These are phyloP conservation scores for Tenrec ecaudatus DNA, from an alignment of 2,113 vertebrate species.

Conservation along the genomic window DNA sequence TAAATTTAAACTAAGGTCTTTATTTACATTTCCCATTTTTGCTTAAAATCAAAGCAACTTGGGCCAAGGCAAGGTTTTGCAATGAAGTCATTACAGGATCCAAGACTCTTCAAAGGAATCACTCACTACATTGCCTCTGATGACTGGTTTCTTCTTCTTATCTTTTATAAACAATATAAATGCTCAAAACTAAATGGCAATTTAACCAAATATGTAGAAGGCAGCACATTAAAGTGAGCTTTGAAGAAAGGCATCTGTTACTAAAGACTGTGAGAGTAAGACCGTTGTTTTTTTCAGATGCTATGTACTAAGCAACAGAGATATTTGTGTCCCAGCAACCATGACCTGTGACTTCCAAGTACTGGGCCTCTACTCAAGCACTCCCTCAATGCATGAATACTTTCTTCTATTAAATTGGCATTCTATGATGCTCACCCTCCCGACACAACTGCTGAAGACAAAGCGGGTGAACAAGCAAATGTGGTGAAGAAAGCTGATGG, in stretches of 20 bases:
- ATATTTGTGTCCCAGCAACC: neutral
- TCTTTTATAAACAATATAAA: conserved; percentile 22
- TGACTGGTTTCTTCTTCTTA: neutral
- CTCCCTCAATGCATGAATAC: too few relatives aligned
- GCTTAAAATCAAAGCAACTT: neutral
- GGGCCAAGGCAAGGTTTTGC: neutral
- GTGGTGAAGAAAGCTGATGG: too few relatives aligned
- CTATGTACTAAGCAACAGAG: neutral
- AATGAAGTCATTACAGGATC: neutral
- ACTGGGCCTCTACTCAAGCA: too few relatives aligned
- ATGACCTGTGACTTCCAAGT: neutral
- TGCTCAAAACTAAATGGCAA: neutral
- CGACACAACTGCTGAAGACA: too few relatives aligned
- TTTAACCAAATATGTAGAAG: neutral
- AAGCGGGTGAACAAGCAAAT: too few relatives aligned
- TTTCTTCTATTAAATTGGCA: too few relatives aligned
- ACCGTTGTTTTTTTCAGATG: neutral
- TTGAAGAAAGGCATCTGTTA: neutral
- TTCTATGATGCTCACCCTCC: too few relatives aligned
- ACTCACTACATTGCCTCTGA: neutral
- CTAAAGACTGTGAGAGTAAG: neutral
- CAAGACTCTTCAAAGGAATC: neutral
- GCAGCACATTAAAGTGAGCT: neutral
- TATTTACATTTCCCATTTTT: neutral
- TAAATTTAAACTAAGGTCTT: neutral